Evolutionary conservation across 2,888 invertebrate species (phyloP).

Genomic region (Agriotes lineatus): DNA sequence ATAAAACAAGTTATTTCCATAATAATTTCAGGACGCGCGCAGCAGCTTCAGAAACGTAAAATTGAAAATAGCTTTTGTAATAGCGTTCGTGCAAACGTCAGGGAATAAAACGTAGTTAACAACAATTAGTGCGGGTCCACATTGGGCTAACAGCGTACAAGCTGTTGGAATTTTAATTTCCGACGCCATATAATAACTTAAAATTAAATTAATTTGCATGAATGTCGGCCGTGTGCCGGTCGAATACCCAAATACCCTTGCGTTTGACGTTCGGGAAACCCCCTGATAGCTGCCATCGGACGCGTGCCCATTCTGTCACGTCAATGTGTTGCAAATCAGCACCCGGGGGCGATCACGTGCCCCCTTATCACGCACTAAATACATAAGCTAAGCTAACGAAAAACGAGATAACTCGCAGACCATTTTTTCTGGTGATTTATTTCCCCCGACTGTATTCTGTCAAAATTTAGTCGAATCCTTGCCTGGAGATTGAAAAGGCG

Average conservation of each 20-base stretch:
- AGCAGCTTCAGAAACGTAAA: slow-evolving; percentile 16
- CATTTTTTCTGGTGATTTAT: slow-evolving; percentile 26
- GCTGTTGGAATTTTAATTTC: slow-evolving; percentile 25
- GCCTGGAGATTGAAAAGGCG: slow-evolving; percentile 33
- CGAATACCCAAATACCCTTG: slow-evolving; percentile 35
- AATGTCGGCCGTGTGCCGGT: slow-evolving; percentile 24
- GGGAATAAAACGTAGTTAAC: slow-evolving; percentile 25
- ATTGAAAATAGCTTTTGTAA: slow-evolving; percentile 26
- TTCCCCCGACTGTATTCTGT: slow-evolving; percentile 15
- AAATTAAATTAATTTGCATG: slow-evolving; percentile 39
- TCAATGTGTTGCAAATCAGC: slow-evolving; percentile 60
- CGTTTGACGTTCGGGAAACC: slow-evolving; percentile 42
- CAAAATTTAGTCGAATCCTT: slow-evolving; percentile 18
- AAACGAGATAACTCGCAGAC: slow-evolving; percentile 41
- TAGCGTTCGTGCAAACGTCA: slow-evolving; percentile 18
- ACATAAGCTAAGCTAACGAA: slow-evolving; percentile 18
- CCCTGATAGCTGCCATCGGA: slow-evolving; percentile 49
- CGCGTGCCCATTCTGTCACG: slow-evolving; percentile 59
- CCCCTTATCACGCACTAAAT: slow-evolving; percentile 52
- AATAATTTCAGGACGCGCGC: slow-evolving; percentile 10
- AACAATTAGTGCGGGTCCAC: slow-evolving; percentile 8
- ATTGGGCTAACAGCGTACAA: slow-evolving; percentile 2
- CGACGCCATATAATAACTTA: slow-evolving; percentile 34
- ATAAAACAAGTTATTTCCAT: slow-evolving; percentile 11
- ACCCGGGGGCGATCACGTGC: slow-evolving; percentile 55